phyloP scores from a whole-genome alignment of 2,888 invertebrate species.

The Cheilosia vulpina region DNA sequence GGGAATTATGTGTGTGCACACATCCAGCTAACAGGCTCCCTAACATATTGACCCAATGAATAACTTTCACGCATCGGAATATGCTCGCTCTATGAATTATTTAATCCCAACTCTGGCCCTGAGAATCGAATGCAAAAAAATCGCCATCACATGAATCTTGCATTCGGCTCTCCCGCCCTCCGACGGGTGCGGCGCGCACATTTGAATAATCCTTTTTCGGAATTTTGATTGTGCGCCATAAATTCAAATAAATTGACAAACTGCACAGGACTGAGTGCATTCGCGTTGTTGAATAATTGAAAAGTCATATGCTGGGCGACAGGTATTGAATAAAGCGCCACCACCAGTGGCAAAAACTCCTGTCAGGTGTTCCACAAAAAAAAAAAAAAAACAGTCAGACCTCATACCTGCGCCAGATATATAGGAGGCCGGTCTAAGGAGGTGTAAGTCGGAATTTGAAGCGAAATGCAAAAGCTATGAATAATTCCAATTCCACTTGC shows the following conservation, averaged over 20 bases:
- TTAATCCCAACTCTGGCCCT: slow-evolving; percentile 54
- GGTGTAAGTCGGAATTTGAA: slow-evolving; percentile 71
- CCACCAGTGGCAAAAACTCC: slow-evolving; percentile 27
- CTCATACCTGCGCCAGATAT: not conserved
- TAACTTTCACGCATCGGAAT: slow-evolving; percentile 73
- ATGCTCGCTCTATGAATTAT: slow-evolving; percentile 73
- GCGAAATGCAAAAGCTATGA: slow-evolving; percentile 78
- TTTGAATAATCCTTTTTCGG: slow-evolving; percentile 75
- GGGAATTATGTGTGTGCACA: slow-evolving; percentile 67
- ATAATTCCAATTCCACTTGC: slow-evolving; percentile 80
- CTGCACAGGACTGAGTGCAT: slow-evolving; percentile 74
- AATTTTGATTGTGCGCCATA: slow-evolving; percentile 76
- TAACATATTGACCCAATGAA: slow-evolving; percentile 74
- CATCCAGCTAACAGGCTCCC: slow-evolving; percentile 55
- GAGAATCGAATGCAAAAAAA: slow-evolving; percentile 32
- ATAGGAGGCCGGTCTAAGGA: slow-evolving; percentile 64
- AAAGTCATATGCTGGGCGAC: slow-evolving; percentile 73
- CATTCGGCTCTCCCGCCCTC: not conserved
- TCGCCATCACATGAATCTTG: slow-evolving; percentile 29
- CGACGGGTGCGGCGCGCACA: slow-evolving; percentile 16
- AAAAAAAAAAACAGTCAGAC: slow-evolving; percentile 19
- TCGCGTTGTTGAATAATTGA: slow-evolving; percentile 74
- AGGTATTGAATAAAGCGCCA: slow-evolving; percentile 67
- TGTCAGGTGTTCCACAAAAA: slow-evolving; percentile 53
- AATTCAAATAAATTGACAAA: slow-evolving; percentile 76